A percentile compares a stretch with the other conserved stretches of the same genome.
phyloP scores from a whole-genome alignment of 2,113 vertebrate species.

The Turdus rufiventris region DNA sequence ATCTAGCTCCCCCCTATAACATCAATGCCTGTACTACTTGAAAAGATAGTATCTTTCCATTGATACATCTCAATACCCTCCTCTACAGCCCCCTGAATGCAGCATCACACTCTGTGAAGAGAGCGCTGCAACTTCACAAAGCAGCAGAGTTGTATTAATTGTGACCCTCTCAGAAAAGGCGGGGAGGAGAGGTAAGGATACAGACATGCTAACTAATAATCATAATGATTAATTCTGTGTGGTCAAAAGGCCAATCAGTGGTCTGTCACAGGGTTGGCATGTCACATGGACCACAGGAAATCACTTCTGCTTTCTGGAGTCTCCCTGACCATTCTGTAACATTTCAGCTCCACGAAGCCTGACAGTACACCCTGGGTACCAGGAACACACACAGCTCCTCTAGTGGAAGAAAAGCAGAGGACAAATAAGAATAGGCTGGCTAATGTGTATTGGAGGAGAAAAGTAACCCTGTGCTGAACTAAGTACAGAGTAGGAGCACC shows the following conservation, averaged over 20 bases:
- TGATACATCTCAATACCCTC: not conserved
- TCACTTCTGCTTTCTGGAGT: not conserved
- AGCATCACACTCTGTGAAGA: not conserved
- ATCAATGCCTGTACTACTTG: not conserved
- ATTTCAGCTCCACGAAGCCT: accelerated
- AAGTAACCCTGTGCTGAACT: not conserved
- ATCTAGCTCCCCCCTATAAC: not conserved
- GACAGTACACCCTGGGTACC: accelerated
- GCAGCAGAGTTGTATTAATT: not conserved
- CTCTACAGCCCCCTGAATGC: not conserved
- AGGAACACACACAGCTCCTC: not conserved
- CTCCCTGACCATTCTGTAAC: accelerated
- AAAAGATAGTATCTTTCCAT: not conserved
- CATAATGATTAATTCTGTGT: not conserved
- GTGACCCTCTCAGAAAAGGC: not conserved
- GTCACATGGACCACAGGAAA: not conserved
- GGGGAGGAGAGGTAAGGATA: not conserved
- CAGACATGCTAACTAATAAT: not conserved
- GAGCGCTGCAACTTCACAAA: not conserved
- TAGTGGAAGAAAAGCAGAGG: not conserved
- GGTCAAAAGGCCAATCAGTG: not conserved
- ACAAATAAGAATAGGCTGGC: not conserved
- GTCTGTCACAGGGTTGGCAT: not conserved
- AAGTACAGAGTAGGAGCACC: not conserved
- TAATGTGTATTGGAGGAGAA: not conserved